Evolutionary conservation across 2,113 vertebrate species (phyloP), one percentile per base, ranked within the genome.

Genomic region (Phalacrocorax brasilianus): DNA sequence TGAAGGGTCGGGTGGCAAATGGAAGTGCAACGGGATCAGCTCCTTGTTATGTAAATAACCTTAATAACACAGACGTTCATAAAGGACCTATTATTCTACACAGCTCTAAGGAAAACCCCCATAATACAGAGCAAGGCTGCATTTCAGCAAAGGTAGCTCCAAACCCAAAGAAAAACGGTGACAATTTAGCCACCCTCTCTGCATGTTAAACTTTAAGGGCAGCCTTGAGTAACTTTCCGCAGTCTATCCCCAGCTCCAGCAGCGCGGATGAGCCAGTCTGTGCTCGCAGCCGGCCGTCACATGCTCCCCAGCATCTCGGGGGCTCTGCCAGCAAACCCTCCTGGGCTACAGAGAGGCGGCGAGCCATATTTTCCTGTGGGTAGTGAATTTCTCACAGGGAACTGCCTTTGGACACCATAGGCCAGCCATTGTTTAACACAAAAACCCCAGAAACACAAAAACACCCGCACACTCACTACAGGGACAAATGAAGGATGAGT

Each of bases 11-110:
- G 77, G n/a, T 20, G 70, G 86, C 14, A 2, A 59, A 35, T 2
- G 18, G 71, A 88, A 73, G 91, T 77, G 55, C 91, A 93, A 67
- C 2, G 14, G 80, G 92, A 91, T 91, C 84, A 91, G 73, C 40
- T 55, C 89, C 80, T 91, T 30, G 3, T 95, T 95, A 95, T 47
- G 78, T 84, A 92, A 97, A 95, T 72, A 87, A 52, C 89, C 93
- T 67, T 80, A 30, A 23, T 63, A 75, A 75, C 70, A 53, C 74
- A 32, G 27, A 50, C 2, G 5, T 74, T 55, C 77, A 80, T 63
- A 74, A 83, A 85, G 63, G 68, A 81, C 65, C 59, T 59, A 61
- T 84, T 84, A 81, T 89, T 79, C 74, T 22, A 72, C 2, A 3
- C 15, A 12, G 65, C 23, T 38, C 65, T 15, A 11, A 17, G 58